Evolutionary conservation across 2,113 vertebrate species (phyloP), one percentile per base, ranked within the genome.

Genomic region (Odocoileus hemionus): DNA sequence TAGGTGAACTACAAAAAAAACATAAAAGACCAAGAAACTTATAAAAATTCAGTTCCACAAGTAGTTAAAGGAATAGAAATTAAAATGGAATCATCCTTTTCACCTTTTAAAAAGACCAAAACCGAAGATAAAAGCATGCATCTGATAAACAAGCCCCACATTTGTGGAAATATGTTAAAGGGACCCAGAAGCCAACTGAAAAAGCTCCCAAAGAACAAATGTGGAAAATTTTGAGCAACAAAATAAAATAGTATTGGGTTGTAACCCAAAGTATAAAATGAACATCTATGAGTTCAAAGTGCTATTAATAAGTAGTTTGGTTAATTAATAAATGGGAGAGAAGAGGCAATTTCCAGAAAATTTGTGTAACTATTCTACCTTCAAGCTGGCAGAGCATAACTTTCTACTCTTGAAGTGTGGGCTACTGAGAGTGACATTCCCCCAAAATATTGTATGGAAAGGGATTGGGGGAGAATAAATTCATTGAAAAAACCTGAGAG

Each of bases 281-380:
- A 96, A 64, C 84, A 94, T 36, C 54, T 89, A 45, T 74, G 39
- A 91, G 67, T 82, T 15, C 50, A 92, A 50, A 74, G 52, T 57
- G 2, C 82, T 54, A 82, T 52, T 58, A 96, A 39, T 76, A 92
- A 87, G 57, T 93, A 26, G 26, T 45, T 96, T 70, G 57, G 47
- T 93, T 97, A 89, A 91, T 78, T 96, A 95, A 88, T 89, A 86
- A 92, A 79, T 45, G 14, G 33, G 26, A 91, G 19, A 58, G 54
- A 93, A 90, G 57, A 94, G 61, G 96, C 30, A 93, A 55, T 95
- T 47, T 57, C 21, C 58, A 93, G 60, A 47, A 80, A 50, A 36
- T 80, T 89, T 78, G 78, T 50, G 25, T 28, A 52, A 43, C 30
- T 87, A 61, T 61, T 58, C 17, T 13, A n/a, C 47, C 33, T 23